Evolutionary conservation across 2,888 invertebrate species (phyloP), one percentile per base, ranked within the genome.

Genomic region (Lysandra bellargus): DNA sequence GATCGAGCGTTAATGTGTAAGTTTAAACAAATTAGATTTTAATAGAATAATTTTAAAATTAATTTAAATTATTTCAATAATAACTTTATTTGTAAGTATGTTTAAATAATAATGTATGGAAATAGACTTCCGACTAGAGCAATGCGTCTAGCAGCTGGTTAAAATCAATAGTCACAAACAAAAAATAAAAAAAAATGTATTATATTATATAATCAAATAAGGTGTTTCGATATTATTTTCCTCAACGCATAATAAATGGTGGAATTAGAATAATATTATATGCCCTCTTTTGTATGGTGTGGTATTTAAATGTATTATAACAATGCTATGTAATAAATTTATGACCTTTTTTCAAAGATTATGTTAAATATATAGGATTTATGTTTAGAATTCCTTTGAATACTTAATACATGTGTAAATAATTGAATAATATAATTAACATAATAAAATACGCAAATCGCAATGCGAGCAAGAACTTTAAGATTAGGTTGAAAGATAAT

Each of bases 401-500:
- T 69, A 14, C 14, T 69, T 23, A 9, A 30, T 33, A 37, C 3
- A 69, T 69, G 33, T 69, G 33, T 37, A 69, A 69, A 69, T 69
- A 69, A 69, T 69, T 69, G 17, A 69, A 69, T 69, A 33, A 69
- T 37, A 37, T 33, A 64, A 44, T 53, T 76, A 23, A 76, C 61
- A 40, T 78, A 78, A 37, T 78, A 78, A 37, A 53, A 44, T 17
- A 44, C 64, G 40, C 17, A 30, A 37, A 30, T 44, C 78, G 17
- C 44, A 64, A 44, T 40, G 44, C 44, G 64, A 30, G 30, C 33
- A 33, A 30, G 5, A 23, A 30, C 12, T 33, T 33, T 33, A 69
- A 12, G 17, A 2, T 23, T 7, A 33, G 33, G 33, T 33, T 14
- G 14, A 69, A 23, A 30, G 40, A 40, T 40, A 49, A 49, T 49